Percentiles rank a stretch among this genome's conserved stretches.
Conservation (phyloP, 2,113 vertebrate species). For the Alethe castanea region DNA sequence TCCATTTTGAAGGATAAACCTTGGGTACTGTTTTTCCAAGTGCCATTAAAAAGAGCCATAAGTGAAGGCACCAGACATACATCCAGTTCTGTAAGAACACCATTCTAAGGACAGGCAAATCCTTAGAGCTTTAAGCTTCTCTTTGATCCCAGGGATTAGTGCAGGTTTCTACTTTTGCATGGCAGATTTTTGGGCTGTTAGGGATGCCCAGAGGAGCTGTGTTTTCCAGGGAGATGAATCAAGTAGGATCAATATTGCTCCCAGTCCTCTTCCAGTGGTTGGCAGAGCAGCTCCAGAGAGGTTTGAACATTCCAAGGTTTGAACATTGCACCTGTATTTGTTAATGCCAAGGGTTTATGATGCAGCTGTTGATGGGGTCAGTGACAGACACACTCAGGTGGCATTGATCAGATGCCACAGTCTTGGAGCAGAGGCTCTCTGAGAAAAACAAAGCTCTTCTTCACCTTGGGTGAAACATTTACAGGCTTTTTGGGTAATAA, state of each 20-base stretch:
- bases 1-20: not conserved
- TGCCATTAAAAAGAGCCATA: not conserved
- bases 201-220: not conserved
- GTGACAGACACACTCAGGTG: not conserved
- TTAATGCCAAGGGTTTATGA: accelerated
- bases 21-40: not conserved
- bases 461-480: not conserved
- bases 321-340: not conserved
- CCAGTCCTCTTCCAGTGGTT: not conserved
- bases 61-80: not conserved
- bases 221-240: not conserved
- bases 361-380: not conserved
- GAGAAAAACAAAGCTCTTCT: not conserved
- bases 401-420: not conserved
- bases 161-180: constrained; percentile 2
- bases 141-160: constrained; percentile 36
- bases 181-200: not conserved
- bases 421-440: not conserved
- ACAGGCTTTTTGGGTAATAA: not conserved
- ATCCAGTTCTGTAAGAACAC: not conserved
- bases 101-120: not conserved
- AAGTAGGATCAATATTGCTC: not conserved
- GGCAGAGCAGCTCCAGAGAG: not conserved
- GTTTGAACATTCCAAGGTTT: not conserved
- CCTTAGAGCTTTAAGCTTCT: constrained; percentile 5